These are phyloP conservation scores for Machimus rusticus DNA, from an alignment of 2,888 invertebrate species.

Conservation along the genomic window DNA sequence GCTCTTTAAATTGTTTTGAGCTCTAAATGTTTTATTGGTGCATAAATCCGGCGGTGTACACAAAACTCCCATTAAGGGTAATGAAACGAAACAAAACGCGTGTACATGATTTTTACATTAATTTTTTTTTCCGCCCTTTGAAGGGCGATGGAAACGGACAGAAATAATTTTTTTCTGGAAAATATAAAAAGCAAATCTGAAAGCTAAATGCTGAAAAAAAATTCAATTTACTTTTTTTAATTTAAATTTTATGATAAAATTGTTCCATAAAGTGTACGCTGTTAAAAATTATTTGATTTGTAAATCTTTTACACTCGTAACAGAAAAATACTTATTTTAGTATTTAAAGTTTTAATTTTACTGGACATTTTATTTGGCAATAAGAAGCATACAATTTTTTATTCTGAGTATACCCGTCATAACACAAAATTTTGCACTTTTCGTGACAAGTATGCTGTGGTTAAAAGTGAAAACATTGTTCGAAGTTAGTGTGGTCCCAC, in stretches of 20 bases:
- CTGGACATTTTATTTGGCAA: background rate
- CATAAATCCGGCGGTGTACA: background rate
- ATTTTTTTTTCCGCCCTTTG: background rate
- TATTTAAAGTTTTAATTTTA: background rate
- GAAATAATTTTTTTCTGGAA: background rate
- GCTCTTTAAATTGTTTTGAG: background rate
- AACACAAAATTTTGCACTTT: too few relatives aligned
- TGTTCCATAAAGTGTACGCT: background rate
- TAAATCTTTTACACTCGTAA: too few relatives aligned
- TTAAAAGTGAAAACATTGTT: too few relatives aligned
- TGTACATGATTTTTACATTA: background rate
- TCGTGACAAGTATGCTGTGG: too few relatives aligned
- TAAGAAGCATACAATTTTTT: too few relatives aligned
- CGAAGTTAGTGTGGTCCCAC: too few relatives aligned
- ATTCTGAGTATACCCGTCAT: too few relatives aligned
- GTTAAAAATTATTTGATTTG: background rate
- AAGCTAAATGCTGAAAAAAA: background rate
- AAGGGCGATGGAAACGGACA: background rate
- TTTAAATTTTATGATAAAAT: background rate
- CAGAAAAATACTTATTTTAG: background rate
- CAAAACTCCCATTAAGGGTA: constrained; percentile 11
- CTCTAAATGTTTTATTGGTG: background rate
- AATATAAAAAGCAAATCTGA: background rate
- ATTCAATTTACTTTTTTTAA: background rate
- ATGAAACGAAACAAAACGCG: background rate